Conservation (phyloP, 2,888 invertebrate species). For the Tanypteryx hageni region DNA sequence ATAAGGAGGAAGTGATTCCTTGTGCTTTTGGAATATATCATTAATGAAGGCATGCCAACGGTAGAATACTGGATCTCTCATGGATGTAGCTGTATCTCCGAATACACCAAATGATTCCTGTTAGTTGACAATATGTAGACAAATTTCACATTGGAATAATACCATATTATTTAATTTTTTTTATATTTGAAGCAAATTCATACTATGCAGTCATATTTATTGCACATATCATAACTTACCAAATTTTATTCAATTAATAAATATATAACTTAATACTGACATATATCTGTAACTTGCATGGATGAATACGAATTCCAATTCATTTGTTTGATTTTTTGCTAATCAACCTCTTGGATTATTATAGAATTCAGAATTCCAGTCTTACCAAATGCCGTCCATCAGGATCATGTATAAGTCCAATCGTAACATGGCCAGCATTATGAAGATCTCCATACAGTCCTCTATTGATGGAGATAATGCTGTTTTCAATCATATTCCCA, state of each 20-base stretch:
- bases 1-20: constrained; percentile 69
- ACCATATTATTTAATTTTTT: not conserved
- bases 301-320: too few species aligned
- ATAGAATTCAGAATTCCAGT: not conserved
- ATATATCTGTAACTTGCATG: too few species aligned
- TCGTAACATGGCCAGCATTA: constrained; percentile 72
- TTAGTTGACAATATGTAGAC: not conserved
- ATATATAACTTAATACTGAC: too few species aligned
- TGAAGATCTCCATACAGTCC: constrained; percentile 72
- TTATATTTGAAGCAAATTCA: constrained; percentile 48
- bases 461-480: constrained; percentile 69
- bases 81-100: constrained; percentile 70
- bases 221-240: constrained; percentile 63
- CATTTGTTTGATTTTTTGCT: too few species aligned
- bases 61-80: constrained; percentile 72
- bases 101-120: constrained; percentile 70
- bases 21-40: constrained; percentile 71
- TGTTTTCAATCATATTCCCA: constrained; percentile 72
- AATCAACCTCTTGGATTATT: too few species aligned
- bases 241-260: too few species aligned
- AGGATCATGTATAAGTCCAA: constrained; percentile 72
- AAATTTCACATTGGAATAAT: not conserved
- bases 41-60: constrained; percentile 72
- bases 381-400: constrained; percentile 71
- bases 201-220: not conserved